A percentile compares a stretch with the other conserved stretches of the same genome.
phyloP scores from a whole-genome alignment of 2,888 invertebrate species.

The Plebejus anna region DNA sequence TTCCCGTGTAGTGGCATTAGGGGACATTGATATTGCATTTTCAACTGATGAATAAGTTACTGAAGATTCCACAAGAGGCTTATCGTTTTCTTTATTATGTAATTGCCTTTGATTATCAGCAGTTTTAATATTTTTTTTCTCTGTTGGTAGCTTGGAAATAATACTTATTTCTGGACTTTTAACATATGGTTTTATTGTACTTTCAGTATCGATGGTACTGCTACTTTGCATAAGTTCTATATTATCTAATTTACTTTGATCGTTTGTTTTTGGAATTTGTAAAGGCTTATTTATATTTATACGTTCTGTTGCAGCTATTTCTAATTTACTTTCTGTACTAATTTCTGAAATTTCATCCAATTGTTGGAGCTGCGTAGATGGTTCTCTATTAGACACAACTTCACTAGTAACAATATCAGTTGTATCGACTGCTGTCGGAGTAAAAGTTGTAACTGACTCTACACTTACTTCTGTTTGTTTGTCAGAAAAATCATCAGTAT shows the following conservation, averaged over 20 bases:
- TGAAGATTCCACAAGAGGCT: neutral
- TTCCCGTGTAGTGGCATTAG: neutral
- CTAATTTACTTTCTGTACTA: slow-evolving; percentile 2
- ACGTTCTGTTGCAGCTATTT: slow-evolving; percentile 30
- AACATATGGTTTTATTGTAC: slow-evolving; percentile 55
- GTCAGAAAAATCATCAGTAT: slow-evolving; percentile 11
- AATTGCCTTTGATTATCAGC: slow-evolving; percentile 70
- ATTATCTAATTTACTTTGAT: slow-evolving; percentile 47
- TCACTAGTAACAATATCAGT: slow-evolving; percentile 10
- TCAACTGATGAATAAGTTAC: neutral
- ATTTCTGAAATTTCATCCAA: neutral
- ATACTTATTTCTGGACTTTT: slow-evolving; percentile 46
- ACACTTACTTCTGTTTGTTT: neutral
- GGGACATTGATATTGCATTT: neutral
- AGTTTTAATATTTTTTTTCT: slow-evolving; percentile 67
- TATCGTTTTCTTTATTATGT: slow-evolving; percentile 49
- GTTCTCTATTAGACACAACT: slow-evolving; percentile 35
- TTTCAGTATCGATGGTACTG: slow-evolving; percentile 62
- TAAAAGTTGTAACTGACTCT: neutral
- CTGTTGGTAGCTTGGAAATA: slow-evolving; percentile 47
- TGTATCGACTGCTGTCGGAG: neutral
- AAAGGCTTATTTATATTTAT: slow-evolving; percentile 26
- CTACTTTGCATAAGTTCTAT: slow-evolving; percentile 60
- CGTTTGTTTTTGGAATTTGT: slow-evolving; percentile 37
- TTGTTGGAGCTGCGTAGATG: slow-evolving; percentile 29